phyloP scores from a whole-genome alignment of 2,797 vertebrate species.

The Microtus californicus region DNA sequence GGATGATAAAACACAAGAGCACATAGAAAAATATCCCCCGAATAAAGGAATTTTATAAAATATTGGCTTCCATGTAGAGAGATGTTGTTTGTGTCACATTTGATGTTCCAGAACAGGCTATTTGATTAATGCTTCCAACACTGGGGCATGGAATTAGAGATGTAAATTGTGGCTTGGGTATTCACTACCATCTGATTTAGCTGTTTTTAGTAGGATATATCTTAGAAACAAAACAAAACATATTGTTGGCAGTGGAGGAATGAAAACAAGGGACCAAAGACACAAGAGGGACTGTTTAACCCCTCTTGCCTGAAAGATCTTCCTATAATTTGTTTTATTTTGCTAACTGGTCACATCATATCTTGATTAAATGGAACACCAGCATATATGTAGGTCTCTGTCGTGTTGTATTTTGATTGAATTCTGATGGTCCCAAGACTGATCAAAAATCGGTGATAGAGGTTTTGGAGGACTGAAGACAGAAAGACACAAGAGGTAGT shows the following conservation, averaged over 20 bases:
- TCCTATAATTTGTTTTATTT: conserved; percentile 1
- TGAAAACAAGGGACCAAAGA: neutral
- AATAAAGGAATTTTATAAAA: conserved; percentile 54
- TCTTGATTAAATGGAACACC: conserved; percentile 24
- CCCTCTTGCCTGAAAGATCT: neutral
- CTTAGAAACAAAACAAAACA: conserved; percentile 8
- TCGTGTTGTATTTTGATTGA: neutral
- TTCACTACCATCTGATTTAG: neutral
- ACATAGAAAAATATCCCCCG: neutral
- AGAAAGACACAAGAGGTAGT: neutral
- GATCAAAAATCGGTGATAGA: neutral
- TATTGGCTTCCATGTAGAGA: neutral
- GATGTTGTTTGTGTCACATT: conserved; percentile 1
- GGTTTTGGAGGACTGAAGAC: neutral
- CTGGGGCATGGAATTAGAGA: neutral
- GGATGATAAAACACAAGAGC: conserved; percentile 52
- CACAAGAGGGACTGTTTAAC: neutral
- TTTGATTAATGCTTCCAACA: conserved; percentile 33
- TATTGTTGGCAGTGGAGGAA: neutral
- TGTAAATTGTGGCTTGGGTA: conserved; percentile 22
- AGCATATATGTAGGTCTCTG: neutral
- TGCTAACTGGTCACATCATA: neutral
- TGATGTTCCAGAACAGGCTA: neutral
- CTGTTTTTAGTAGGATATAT: conserved; percentile 44
- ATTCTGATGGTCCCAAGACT: neutral